Conservation (phyloP, 2,888 invertebrate genomes). For the Cheilosia grossa region DNA sequence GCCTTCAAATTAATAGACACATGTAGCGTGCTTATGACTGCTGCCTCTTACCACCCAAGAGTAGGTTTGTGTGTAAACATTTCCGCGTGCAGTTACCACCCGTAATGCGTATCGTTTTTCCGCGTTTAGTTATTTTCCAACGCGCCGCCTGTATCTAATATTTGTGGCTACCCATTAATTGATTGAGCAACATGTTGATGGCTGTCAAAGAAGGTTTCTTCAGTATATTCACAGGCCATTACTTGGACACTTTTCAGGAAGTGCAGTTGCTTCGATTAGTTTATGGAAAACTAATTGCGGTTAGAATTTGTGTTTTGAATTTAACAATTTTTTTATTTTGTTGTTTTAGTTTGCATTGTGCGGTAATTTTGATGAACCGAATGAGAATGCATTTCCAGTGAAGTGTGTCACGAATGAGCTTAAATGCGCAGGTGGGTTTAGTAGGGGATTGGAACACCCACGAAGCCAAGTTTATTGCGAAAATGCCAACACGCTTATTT, state of each 20-base stretch:
- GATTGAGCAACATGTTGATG: constrained; percentile 15
- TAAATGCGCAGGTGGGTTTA: too few species aligned
- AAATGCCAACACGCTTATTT: too few species aligned
- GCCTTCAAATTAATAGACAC: constrained; percentile 18
- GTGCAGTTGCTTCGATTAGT: constrained; percentile 45
- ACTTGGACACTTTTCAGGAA: constrained; percentile 62
- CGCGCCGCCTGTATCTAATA: constrained; percentile 4
- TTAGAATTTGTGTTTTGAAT: constrained; percentile 33
- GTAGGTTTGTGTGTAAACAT: constrained; percentile 27
- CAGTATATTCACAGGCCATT: constrained; percentile 46
- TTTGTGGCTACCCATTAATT: constrained; percentile 3
- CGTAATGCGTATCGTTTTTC: constrained; percentile 70
- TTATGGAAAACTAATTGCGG: constrained; percentile 51
- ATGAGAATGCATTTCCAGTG: neutral
- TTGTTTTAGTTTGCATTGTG: constrained; percentile 10
- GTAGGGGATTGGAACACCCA: too few species aligned
- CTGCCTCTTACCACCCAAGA: constrained; percentile 55
- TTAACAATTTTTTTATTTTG: constrained; percentile 5
- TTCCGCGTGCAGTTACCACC: constrained; percentile 68
- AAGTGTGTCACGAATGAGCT: too few species aligned
- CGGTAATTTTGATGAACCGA: neutral
- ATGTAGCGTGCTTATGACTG: neutral
- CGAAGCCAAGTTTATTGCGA: too few species aligned
- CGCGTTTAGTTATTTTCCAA: constrained; percentile 60
- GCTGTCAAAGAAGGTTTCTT: constrained; percentile 51